phyloP scores from a whole-genome alignment of 2,888 invertebrate species.

The Morinoia aosen region DNA sequence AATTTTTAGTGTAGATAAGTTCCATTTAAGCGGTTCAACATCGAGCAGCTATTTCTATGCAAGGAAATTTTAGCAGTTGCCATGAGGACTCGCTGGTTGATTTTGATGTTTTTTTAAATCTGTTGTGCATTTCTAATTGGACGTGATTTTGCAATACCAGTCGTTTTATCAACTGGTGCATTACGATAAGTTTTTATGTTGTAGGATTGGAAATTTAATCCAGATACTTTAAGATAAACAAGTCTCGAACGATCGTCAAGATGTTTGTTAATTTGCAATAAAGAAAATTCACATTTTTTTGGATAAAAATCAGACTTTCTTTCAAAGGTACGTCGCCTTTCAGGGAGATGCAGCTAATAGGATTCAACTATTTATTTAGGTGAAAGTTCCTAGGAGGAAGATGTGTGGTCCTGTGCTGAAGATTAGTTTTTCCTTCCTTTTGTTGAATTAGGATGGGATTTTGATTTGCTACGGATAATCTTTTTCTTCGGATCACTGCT shows the following conservation, averaged over 20 bases:
- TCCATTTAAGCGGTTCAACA: background rate
- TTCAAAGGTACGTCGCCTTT: no score
- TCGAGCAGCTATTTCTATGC: background rate
- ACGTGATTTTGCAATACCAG: background rate
- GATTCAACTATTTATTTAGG: no score
- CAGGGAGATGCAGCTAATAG: no score
- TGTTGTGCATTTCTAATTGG: no score
- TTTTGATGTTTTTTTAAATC: background rate
- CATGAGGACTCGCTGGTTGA: background rate
- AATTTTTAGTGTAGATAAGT: background rate
- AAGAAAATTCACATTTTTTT: background rate
- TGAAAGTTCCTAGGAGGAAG: no score
- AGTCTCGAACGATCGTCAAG: background rate
- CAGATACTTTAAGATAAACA: background rate
- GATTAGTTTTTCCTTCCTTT: no score
- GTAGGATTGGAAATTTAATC: background rate
- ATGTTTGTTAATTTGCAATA: background rate
- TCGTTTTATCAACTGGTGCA: background rate
- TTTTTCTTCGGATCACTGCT: no score
- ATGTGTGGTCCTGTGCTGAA: no score
- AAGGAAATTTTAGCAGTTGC: background rate
- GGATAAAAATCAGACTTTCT: background rate
- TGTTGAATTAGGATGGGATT: no score
- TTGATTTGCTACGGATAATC: no score
- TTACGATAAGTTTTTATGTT: background rate